Evolutionary conservation across 2,888 invertebrate species (phyloP), one percentile per base, ranked within the genome.

Genomic region (Frankliniella intonsa): DNA sequence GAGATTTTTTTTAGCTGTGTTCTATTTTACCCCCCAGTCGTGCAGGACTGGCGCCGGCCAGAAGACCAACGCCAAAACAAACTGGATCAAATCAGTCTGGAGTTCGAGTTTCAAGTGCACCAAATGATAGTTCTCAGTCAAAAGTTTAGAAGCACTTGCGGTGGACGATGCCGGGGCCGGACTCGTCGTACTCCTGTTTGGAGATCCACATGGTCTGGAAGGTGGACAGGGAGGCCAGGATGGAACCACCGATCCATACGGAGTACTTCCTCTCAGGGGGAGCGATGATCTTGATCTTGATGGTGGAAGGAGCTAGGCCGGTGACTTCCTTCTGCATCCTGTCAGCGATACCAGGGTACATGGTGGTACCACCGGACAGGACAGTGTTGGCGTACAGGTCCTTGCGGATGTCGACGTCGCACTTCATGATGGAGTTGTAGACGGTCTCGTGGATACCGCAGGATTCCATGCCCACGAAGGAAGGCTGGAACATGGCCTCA

Each of bases 391-490:
- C 95, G 91, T 95, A 95, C 91, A 95, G 90, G 91, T 95, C 95
- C 92, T 95, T 95, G 90, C 95, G 93, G 93, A 96, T 97, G 90
- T 97, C 96, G 82, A 97, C 95, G 90, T 96, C 96, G 91, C 96
- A 97, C 93, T 96, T 96, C 96, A 96, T 96, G 94, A 97, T 97
- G 89, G 95, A 96, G 92, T 96, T 96, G 95, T 95, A 97, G 88
- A 95, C 94, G 89, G 95, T 96, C 91, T 96, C 96, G 91, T 96
- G 96, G 91, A 96, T 95, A 88, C 95, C 95, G 91, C 93, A 93
- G 84, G 94, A 94, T 92, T 95, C 95, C 95, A 95, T 95, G 88
- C 95, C 95, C 89, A 92, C 88, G 90, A 91, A 91, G 81, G 91
- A 91, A 82, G 92, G 92, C 87, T 92, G 91, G 90, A 92, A 92